Conservation (phyloP, 2,888 invertebrate genomes). For the Ochropleura plecta region DNA sequence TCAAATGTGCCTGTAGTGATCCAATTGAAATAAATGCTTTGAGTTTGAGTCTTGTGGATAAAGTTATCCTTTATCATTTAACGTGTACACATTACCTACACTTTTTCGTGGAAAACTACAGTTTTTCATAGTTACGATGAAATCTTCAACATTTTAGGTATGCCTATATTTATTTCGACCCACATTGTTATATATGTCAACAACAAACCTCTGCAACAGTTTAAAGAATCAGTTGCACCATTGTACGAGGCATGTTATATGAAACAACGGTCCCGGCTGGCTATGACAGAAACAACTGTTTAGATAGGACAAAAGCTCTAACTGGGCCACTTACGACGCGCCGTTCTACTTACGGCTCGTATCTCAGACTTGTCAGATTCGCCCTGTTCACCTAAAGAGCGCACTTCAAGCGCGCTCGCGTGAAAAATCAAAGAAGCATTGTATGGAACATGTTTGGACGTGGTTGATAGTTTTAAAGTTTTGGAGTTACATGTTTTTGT, state of each 20-base stretch:
- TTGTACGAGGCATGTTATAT: conserved; percentile 52
- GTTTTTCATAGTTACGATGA: not conserved
- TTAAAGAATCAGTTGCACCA: conserved; percentile 51
- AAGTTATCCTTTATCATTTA: too few relatives aligned
- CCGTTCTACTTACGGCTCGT: conserved; percentile 70
- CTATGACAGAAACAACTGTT: conserved; percentile 79
- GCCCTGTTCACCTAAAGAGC: conserved; percentile 47
- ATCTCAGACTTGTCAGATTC: conserved; percentile 61
- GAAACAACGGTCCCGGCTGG: conserved; percentile 61
- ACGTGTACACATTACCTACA: too few relatives aligned
- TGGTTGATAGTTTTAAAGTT: conserved; percentile 10
- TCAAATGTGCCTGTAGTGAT: too few relatives aligned
- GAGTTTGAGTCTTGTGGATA: too few relatives aligned
- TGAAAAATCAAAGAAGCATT: conserved; percentile 49
- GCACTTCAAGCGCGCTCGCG: conserved; percentile 42
- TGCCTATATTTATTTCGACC: not conserved
- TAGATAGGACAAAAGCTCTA: conserved; percentile 83
- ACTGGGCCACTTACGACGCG: conserved; percentile 79
- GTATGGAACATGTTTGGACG: conserved; percentile 14
- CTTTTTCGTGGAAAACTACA: too few relatives aligned
- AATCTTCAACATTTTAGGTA: not conserved
- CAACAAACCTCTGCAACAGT: conserved; percentile 19
- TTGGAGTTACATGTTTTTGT: not conserved
- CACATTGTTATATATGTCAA: conserved; percentile 10
- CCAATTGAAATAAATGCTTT: too few relatives aligned